phyloP scores from a whole-genome alignment of 2,888 invertebrate species.

The Nomada flava region DNA sequence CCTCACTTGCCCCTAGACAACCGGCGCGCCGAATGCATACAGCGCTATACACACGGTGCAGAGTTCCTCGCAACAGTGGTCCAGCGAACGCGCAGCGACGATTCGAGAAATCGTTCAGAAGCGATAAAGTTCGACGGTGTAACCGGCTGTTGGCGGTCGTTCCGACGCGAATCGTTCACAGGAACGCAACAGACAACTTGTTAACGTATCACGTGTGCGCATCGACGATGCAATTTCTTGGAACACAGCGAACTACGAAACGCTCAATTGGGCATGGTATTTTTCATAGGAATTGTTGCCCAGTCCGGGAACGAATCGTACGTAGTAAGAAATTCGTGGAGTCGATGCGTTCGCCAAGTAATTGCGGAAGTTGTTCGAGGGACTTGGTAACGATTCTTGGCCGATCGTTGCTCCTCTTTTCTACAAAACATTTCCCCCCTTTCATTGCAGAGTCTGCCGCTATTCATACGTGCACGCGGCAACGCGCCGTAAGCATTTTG shows the following conservation, averaged over 20 bases:
- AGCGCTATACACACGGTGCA: too few relatives aligned
- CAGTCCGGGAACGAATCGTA: too few relatives aligned
- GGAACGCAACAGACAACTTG: background rate
- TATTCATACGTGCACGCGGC: background rate
- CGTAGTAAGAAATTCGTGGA: background rate
- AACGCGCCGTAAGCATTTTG: constrained; percentile 26
- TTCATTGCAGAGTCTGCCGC: constrained; percentile 12
- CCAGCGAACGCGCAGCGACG: background rate
- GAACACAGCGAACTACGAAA: too few relatives aligned
- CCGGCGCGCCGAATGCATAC: too few relatives aligned
- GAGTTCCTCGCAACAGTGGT: too few relatives aligned
- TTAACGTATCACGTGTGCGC: too few relatives aligned
- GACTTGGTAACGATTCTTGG: background rate
- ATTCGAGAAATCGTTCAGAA: background rate
- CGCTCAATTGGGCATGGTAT: too few relatives aligned
- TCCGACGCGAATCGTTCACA: background rate
- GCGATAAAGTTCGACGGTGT: background rate
- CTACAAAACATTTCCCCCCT: background rate
- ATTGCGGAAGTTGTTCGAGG: background rate
- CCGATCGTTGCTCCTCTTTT: background rate
- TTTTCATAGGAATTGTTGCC: too few relatives aligned
- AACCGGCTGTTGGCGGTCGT: background rate
- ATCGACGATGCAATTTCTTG: too few relatives aligned
- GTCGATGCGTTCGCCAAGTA: background rate
- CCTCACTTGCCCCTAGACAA: background rate